Evolutionary conservation across 2,797 vertebrate genomes (phyloP), one percentile per base, ranked within the genome.

Genomic region (Chelmon rostratus): DNA sequence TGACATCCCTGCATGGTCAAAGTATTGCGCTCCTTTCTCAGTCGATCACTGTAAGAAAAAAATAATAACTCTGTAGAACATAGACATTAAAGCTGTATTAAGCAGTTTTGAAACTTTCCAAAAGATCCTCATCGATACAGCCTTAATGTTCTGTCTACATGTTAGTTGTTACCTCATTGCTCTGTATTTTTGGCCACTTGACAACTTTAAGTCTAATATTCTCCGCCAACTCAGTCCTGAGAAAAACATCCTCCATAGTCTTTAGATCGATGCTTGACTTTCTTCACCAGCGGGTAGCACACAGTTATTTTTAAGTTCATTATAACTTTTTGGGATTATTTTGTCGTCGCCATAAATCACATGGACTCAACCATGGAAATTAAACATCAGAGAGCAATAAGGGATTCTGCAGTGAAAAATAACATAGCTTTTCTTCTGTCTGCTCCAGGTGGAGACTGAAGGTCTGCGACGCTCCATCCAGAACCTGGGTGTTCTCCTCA

Each of bases 381-480:
- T 1, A n/a, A 38, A 47, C 13, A 28, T 58, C 2, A 35, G 47
- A n/a, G 9, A 25, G 13, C 16, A 31, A 11, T 5, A n/a, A 2
- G 9, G 9, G 28, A 70, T 6, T n/a, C 16, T 46, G n/a, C 21
- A 44, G 7, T 11, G 8, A 1, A 44, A 67, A 40, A 25, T 18
- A 15, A 7, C 0, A 0, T 19, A 7, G 15, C 2, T 35, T n/a
- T 2, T 25, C 12, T 64, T 13, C 37, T 58, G 3, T 71, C 12
- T 71, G 9, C 50, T 53, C 8, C 81, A 95, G 92, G 93, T 97
- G 37, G 98, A 99, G 91, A 96, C 97, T 0, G 98, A 99, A 9
- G 97, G 97, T 1, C 89, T 99, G 57, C 95, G 97, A 6, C 95
- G 96, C 50, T 98, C 98, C 74, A 97, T 99, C 86, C 98, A 98